Evolutionary conservation across 2,797 vertebrate genomes (phyloP), one percentile per base, ranked within the genome.

Genomic region (Mormyrus proboscirostris): DNA sequence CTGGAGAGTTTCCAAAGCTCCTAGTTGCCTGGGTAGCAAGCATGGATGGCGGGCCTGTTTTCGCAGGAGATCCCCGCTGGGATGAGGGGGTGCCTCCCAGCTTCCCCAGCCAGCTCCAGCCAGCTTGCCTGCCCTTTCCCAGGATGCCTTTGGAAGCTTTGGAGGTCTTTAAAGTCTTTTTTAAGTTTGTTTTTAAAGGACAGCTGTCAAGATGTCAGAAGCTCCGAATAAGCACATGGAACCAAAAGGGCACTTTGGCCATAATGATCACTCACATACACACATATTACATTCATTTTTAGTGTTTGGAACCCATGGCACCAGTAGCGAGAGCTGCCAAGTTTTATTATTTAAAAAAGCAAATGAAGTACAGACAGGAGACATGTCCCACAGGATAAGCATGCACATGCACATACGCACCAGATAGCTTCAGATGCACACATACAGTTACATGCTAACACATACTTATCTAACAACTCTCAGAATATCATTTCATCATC

Each of bases 181-280:
- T 51, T 38, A 55, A 51, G 50, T 86, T 41, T 86, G 38, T 59
- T 86, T 86, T 86, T 57, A 57, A 57, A 86, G 85, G 51, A 57
- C 14, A 86, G 25, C 85, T 33, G 50, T 86, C 49, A 50, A 47
- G 29, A 86, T 29, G 50, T 29, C 85, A 19, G 84, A 25, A 57
- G 50, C 49, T 86, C 84, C 22, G 79, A 83, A 8, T 22, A 10
- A 83, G 44, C 9, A 8, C 25, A 14, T 33, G 49, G 14, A 38
- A 51, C 12, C 51, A 14, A n/a, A 57, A 57, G 47, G 33, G 33
- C 33, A 44, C 73, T 19, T 38, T 16, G 33, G 6, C 38, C 38
- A 38, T 41, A 16, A 41, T 41, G 69, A 41, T 12, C 2, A 79
- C 16, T 44, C 73, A 79, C 38, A 79, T 8, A n/a, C 73, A 79